phyloP scores from a whole-genome alignment of 2,797 vertebrate species.

The Enteromius argenteus region DNA sequence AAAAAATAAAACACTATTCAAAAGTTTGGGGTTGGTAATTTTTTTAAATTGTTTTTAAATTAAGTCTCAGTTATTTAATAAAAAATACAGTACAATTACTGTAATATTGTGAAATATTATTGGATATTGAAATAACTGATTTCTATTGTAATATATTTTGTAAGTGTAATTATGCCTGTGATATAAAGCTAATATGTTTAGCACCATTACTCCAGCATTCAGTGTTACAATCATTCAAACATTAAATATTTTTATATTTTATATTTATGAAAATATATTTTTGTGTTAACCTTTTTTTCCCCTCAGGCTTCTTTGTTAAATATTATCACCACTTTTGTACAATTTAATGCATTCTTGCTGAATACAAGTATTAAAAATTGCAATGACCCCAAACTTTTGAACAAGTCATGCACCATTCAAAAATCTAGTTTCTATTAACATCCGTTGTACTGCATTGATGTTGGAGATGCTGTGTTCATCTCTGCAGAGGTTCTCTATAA shows the following conservation, averaged over 20 bases:
- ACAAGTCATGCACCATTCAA: background rate
- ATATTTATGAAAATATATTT: too few relatives aligned
- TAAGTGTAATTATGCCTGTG: background rate
- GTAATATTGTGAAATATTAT: background rate
- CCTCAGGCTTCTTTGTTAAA: background rate
- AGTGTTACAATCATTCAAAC: too few relatives aligned
- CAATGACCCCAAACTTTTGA: background rate
- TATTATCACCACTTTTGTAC: background rate
- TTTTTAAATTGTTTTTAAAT: background rate
- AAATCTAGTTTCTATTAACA: constrained; percentile 45
- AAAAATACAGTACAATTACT: background rate
- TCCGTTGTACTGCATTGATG: constrained; percentile 66
- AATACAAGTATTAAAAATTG: background rate
- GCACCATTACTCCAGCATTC: too few relatives aligned
- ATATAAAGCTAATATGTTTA: background rate
- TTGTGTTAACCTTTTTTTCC: too few relatives aligned
- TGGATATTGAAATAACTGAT: background rate
- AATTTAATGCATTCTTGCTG: background rate
- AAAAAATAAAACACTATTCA: background rate
- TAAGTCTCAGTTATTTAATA: background rate
- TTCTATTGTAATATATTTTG: background rate
- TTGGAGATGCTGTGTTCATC: constrained; percentile 60
- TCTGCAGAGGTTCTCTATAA: constrained; percentile 63
- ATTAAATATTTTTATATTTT: too few relatives aligned
- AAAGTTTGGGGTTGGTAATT: background rate